Evolutionary conservation across 2,797 vertebrate species (phyloP).

Genomic region (Sitta carolinensis): DNA sequence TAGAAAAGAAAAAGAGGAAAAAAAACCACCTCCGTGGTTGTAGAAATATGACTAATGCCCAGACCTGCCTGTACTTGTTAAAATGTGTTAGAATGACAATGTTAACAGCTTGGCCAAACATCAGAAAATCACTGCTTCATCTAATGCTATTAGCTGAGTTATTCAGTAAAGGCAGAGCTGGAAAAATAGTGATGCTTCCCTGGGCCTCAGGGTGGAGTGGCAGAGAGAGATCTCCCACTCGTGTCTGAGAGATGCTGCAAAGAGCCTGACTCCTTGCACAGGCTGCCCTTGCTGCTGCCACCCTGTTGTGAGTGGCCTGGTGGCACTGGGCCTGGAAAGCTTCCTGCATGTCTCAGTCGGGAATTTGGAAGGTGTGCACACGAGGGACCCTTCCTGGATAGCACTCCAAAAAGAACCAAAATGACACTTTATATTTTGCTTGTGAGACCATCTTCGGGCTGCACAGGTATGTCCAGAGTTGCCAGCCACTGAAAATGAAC

Average conservation of each 20-base stretch:
- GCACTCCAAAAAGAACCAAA: not conserved
- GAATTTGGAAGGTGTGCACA: not conserved
- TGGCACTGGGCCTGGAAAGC: not conserved
- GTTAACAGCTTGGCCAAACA: slow-evolving; percentile 36
- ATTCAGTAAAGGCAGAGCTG: not conserved
- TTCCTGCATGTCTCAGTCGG: not conserved
- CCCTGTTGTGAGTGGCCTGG: not conserved
- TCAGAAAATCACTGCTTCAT: slow-evolving; percentile 42
- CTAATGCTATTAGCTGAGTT: slow-evolving; percentile 3
- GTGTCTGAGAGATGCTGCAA: not conserved
- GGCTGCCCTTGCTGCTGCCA: not conserved
- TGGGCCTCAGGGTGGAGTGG: not conserved
- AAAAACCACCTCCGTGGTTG: not conserved
- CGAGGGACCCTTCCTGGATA: not conserved
- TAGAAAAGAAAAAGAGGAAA: not conserved
- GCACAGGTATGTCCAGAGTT: not conserved
- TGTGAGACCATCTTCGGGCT: not conserved
- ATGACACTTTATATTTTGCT: not conserved
- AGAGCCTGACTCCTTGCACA: not conserved
- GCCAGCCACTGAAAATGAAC: not conserved
- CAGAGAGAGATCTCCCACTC: not conserved
- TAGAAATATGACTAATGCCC: slow-evolving; percentile 9
- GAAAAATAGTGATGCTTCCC: not conserved
- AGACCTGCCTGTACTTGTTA: slow-evolving; percentile 42
- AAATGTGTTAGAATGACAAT: slow-evolving; percentile 21